These are phyloP conservation scores for Hypselothyrea guttata DNA, from an alignment of 2,888 invertebrate species.

Conservation along the genomic window DNA sequence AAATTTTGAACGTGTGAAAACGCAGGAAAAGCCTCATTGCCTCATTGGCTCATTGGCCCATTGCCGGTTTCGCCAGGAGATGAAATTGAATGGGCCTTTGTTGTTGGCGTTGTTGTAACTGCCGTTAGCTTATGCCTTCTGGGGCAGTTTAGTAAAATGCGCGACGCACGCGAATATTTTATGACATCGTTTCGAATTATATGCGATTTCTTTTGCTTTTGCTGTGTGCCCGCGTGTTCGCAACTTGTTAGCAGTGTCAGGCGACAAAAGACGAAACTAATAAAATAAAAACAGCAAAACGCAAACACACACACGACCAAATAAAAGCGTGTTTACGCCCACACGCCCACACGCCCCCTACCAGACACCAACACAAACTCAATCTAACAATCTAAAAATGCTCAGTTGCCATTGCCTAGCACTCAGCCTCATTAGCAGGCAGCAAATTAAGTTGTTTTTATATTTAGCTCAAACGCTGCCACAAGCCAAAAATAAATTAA, in stretches of 20 bases:
- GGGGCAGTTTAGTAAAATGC: constrained; percentile 63
- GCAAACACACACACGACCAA: constrained; percentile 53
- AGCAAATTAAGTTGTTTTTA: constrained; percentile 76
- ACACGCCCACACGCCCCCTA: constrained; percentile 18
- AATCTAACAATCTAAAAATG: background rate
- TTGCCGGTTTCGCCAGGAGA: constrained; percentile 54
- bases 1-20: constrained; percentile 75
- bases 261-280: constrained; percentile 60
- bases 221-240: constrained; percentile 44
- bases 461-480: constrained; percentile 45
- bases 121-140: constrained; percentile 53
- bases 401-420: background rate
- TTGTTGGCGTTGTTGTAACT: constrained; percentile 38
- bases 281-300: constrained; percentile 50
- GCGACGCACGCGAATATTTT: constrained; percentile 71
- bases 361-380: no score
- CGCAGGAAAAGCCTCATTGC: constrained; percentile 71
- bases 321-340: constrained; percentile 72
- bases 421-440: constrained; percentile 66
- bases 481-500: constrained; percentile 62
- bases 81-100: constrained; percentile 62
- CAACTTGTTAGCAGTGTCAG: constrained; percentile 67
- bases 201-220: constrained; percentile 50
- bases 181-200: constrained; percentile 73
- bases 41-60: constrained; percentile 34